Conservation (phyloP, 1,140 invertebrate species). For the Rhizoglyphus robini region DNA sequence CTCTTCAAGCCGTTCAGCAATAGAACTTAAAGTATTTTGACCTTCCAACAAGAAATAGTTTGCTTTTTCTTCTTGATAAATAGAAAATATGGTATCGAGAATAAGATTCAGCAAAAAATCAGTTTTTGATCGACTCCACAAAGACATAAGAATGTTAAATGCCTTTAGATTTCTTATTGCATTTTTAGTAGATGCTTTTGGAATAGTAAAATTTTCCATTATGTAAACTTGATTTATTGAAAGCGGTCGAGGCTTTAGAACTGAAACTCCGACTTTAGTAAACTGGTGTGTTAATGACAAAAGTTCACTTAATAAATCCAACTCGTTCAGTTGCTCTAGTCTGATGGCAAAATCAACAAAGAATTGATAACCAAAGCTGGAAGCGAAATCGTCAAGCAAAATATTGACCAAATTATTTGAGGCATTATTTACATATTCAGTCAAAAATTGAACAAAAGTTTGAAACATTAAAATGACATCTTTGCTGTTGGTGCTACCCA, state of each 20-base stretch:
- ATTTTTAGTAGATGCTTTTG: conserved; percentile 57
- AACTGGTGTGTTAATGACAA: conserved; percentile 3
- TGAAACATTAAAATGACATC: conserved; percentile 98
- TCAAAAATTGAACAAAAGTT: conserved; percentile 91
- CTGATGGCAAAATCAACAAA: conserved; percentile 20
- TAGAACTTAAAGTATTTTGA: conserved; percentile 85
- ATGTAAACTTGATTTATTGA: conserved; percentile 50
- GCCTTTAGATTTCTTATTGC: conserved; percentile 77
- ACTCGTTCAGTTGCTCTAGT: conserved; percentile 9
- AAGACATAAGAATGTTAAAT: conserved; percentile 84
- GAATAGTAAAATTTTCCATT: conserved; percentile 77
- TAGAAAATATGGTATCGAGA: conserved; percentile 84
- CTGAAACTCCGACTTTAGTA: conserved; percentile 15
- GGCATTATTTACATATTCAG: conserved; percentile 44
- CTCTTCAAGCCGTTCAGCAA: conserved; percentile 82
- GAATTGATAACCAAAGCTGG: conserved; percentile 85
- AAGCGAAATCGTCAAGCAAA: conserved; percentile 84
- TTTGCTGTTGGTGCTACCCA: conserved; percentile 53
- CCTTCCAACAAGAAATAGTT: conserved; percentile 98
- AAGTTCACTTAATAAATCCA: background rate
- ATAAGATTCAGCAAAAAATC: conserved; percentile 70
- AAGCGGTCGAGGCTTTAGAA: conserved; percentile 19
- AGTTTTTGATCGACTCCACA: conserved; percentile 62
- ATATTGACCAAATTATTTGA: conserved; percentile 31
- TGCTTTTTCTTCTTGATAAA: conserved; percentile 92